Conservation (phyloP, 2,888 invertebrate genomes). For the Muschampia plurimacula region DNA sequence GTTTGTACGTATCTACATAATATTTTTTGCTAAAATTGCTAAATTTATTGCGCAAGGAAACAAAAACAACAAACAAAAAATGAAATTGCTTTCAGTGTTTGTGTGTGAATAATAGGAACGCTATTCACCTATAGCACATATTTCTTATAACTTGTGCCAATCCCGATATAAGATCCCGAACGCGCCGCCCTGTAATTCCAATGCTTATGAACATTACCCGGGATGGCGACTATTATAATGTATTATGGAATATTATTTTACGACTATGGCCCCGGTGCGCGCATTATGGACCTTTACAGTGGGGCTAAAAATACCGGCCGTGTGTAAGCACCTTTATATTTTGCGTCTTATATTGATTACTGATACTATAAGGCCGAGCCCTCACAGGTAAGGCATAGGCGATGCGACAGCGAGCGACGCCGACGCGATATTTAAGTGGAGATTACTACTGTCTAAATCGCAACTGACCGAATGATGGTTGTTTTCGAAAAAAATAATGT, state of each 20-base stretch:
- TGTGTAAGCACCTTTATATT: conserved; percentile 61
- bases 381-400: background rate
- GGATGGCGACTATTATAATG: conserved; percentile 84
- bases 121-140: background rate
- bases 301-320: conserved; percentile 74
- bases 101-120: no score
- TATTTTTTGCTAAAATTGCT: no score
- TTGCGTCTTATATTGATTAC: conserved; percentile 43
- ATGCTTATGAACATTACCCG: conserved; percentile 83
- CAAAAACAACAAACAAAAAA: no score
- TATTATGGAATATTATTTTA: conserved; percentile 85
- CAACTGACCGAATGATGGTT: no score
- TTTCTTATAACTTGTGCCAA: conserved; percentile 48
- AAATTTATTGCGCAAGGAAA: no score
- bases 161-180: conserved; percentile 68
- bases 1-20: no score
- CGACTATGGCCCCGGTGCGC: conserved; percentile 66
- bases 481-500: no score
- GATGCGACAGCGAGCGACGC: background rate
- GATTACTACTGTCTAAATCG: no score
- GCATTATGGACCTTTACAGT: conserved; percentile 73
- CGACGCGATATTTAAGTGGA: no score
- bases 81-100: no score
- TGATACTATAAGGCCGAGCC: conserved; percentile 14
- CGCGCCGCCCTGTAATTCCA: conserved; percentile 84